These are phyloP conservation scores for Pygmarrhopalites habei DNA, from an alignment of 1,140 invertebrate genomes.

Conservation along the genomic window DNA sequence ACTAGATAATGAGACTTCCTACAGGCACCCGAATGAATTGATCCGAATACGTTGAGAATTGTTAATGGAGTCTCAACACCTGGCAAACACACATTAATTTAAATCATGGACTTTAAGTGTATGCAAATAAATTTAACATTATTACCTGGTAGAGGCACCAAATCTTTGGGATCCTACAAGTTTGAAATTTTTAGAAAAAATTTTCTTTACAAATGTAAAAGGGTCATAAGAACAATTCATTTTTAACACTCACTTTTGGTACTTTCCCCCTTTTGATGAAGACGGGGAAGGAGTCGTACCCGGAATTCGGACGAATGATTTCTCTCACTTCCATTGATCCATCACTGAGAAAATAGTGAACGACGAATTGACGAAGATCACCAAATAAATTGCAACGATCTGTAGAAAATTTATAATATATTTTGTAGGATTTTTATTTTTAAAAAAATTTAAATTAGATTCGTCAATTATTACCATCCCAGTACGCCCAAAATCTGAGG, in stretches of 20 bases:
- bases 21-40: conserved; percentile 27
- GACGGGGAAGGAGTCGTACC: conserved; percentile 59
- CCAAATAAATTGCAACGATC: conserved; percentile 62
- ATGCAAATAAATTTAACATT: neutral
- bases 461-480: no score
- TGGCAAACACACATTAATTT: conserved; percentile 31
- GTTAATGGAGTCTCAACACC: conserved; percentile 36
- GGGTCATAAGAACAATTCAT: no score
- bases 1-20: conserved; percentile 35
- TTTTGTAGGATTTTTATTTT: neutral
- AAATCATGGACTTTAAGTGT: neutral
- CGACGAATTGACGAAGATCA: conserved; percentile 61
- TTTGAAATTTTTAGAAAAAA: no score
- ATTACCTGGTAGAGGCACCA: no score
- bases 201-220: no score
- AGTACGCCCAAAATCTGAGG: conserved; percentile 76
- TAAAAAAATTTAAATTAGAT: no score
- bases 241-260: conserved; percentile 68
- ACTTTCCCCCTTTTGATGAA: conserved; percentile 67
- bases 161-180: no score
- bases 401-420: conserved; percentile 16
- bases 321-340: conserved; percentile 82
- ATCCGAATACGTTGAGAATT: conserved; percentile 37
- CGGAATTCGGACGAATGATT: conserved; percentile 58
- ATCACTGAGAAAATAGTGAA: conserved; percentile 77